Base-by-base conservation (phyloP, 1,140 invertebrate species). In the Augochlora pura region DNA sequence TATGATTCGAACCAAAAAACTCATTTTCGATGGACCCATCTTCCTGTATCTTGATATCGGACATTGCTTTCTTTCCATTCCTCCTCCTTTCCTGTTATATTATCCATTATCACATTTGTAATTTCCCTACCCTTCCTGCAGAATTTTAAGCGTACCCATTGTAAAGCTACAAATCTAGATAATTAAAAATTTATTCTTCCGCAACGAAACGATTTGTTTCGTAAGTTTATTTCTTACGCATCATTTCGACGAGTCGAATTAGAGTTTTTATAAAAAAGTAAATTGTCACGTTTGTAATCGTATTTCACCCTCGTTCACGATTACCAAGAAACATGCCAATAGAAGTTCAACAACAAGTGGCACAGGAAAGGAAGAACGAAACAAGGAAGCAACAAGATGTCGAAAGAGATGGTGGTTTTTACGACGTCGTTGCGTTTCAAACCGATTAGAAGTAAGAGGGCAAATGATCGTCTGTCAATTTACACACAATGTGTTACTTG, bases 391-490 rank as follows among this genome's bases (percentile, higher is more conserved):
- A 63, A 12, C 27, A 2, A 16, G 7, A 5, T 10, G 38, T 27
- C 12, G n/a, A 18, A 10, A 23, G 14, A 27, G 6, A 6, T 16
- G 23, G 2, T n/a, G 32, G 32, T n/a, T 46, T 69, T n/a, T 23
- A 54, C 49, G 6, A 9, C 16, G 14, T n/a, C 27, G 27, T 14
- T 54, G 8, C 23, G 68, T 52, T 71, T 21, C 42, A 63, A 64
- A 32, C 1, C 59, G 74, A 77, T 67, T 57, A 77, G 52, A 21
- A 8, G 32, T 52, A 38, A 64, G 42, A 57, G 2, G 32, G 4
- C 32, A 32, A 32, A 49, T 18, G 49, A 52, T 52, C 67, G 32
- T 69, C 57, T 27, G 46, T 72, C 23, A 72, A 64, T 64, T 78
- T 39, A 52, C 46, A 25, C 21, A 49, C 21, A 49, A 27, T 70